phyloP scores from a whole-genome alignment of 2,888 invertebrate genomes.

The Hydrotaea cyrtoneurina region DNA sequence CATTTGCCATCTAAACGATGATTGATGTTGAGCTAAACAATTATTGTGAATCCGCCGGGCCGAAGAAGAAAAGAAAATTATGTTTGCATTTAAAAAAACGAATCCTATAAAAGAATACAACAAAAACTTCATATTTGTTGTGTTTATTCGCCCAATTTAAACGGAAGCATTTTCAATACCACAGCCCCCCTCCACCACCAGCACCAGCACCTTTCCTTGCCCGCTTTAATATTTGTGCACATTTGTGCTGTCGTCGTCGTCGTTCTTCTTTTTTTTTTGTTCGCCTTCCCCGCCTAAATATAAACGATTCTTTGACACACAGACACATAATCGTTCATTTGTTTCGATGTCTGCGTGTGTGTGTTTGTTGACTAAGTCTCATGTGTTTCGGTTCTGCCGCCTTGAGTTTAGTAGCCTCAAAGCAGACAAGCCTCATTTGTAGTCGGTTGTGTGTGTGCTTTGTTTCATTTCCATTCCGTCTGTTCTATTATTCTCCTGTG shows the following conservation, averaged over 20 bases:
- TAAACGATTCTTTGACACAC: not conserved
- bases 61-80: no score
- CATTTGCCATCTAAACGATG: not conserved
- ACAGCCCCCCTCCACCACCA: slow-evolving; percentile 28
- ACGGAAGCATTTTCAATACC: slow-evolving; percentile 59
- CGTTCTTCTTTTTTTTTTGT: not conserved
- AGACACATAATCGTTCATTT: not conserved
- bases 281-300: not conserved
- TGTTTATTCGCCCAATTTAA: slow-evolving; percentile 16
- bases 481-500: no score
- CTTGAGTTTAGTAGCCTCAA: slow-evolving; percentile 53
- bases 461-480: not conserved
- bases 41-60: not conserved
- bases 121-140: not conserved
- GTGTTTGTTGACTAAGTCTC: slow-evolving; percentile 3
- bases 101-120: not conserved
- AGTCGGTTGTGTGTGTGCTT: slow-evolving; percentile 15
- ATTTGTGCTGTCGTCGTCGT: slow-evolving; percentile 42
- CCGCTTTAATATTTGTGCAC: not conserved
- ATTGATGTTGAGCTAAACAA: slow-evolving; percentile 29
- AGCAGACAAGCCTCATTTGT: slow-evolving; percentile 61
- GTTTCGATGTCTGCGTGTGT: not conserved
- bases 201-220: slow-evolving; percentile 25
- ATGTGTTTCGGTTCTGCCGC: not conserved
- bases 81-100: no score